Evolutionary conservation across 2,113 vertebrate genomes (phyloP).

Genomic region (Blennius ocellaris): DNA sequence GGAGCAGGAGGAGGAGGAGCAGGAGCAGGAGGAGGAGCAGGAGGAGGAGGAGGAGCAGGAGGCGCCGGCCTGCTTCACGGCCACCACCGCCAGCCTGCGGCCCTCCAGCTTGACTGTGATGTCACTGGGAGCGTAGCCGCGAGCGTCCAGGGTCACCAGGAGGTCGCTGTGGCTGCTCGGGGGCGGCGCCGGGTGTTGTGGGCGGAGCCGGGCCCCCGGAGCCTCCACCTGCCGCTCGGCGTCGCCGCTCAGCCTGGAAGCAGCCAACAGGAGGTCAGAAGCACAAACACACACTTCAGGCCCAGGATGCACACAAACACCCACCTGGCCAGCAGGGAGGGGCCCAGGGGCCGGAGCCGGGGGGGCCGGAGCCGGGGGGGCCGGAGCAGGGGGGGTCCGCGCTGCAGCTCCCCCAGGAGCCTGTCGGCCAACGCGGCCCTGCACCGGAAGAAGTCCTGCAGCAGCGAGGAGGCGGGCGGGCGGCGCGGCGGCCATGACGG

Average conservation of each 20-base stretch:
- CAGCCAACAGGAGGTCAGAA: background rate
- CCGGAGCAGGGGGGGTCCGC: slow-evolving; percentile 39
- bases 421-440: slow-evolving; percentile 67
- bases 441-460: slow-evolving; percentile 74
- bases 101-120: slow-evolving; percentile 82
- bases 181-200: slow-evolving; percentile 1
- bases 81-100: slow-evolving; percentile 73
- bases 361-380: slow-evolving; percentile 49
- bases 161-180: slow-evolving; percentile 53
- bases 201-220: slow-evolving; percentile 23
- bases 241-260: slow-evolving; percentile 30
- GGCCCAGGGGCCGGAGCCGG: slow-evolving; percentile 54
- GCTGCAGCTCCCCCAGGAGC: slow-evolving; percentile 70
- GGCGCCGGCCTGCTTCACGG: slow-evolving; percentile 65
- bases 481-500: slow-evolving; percentile 72
- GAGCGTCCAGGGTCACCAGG: slow-evolving; percentile 78
- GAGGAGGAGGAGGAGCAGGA: slow-evolving; percentile 66
- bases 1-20: slow-evolving; percentile 55
- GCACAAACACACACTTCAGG: background rate
- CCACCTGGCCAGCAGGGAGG: slow-evolving; percentile 57
- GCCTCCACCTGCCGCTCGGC: slow-evolving; percentile 40
- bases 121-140: slow-evolving; percentile 78
- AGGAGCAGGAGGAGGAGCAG: slow-evolving; percentile 59
- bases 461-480: slow-evolving; percentile 55
- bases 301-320: background rate